Conservation (phyloP, 2,113 vertebrate species). For the Shinisaurus crocodilurus region DNA sequence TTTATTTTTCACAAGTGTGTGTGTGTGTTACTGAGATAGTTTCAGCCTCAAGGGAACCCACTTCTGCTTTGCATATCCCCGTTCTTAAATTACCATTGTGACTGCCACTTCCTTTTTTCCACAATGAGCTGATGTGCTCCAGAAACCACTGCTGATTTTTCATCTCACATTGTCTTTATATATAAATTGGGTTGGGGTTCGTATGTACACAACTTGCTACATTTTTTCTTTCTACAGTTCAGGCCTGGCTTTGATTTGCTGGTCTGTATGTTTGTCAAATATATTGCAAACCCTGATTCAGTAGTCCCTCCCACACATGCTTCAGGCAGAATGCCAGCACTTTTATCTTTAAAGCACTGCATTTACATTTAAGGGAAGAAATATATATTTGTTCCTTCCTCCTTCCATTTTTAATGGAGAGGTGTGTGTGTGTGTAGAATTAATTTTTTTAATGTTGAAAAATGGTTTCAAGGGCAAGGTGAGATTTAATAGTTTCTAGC, state of each 20-base stretch:
- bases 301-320: not conserved
- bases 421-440: not conserved
- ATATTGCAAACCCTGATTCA: not conserved
- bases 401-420: not conserved
- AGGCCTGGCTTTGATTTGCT: not conserved
- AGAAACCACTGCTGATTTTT: not conserved
- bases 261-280: not conserved
- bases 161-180: not conserved
- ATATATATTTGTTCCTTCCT: not conserved
- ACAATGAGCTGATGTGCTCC: constrained; percentile 14
- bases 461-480: not conserved
- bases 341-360: not conserved
- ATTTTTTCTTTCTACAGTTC: not conserved
- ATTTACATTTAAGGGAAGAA: not conserved
- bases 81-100: not conserved
- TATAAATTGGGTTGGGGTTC: not conserved
- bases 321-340: not conserved
- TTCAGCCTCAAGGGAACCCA: not conserved
- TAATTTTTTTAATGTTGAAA: not conserved
- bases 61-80: not conserved
- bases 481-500: not conserved
- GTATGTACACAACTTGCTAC: not conserved
- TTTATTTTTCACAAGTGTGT: not conserved
- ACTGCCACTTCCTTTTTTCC: constrained; percentile 19
- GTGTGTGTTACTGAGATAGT: no score